phyloP scores from a whole-genome alignment of 2,797 vertebrate genomes.

The Otolemur crassicaudatus region DNA sequence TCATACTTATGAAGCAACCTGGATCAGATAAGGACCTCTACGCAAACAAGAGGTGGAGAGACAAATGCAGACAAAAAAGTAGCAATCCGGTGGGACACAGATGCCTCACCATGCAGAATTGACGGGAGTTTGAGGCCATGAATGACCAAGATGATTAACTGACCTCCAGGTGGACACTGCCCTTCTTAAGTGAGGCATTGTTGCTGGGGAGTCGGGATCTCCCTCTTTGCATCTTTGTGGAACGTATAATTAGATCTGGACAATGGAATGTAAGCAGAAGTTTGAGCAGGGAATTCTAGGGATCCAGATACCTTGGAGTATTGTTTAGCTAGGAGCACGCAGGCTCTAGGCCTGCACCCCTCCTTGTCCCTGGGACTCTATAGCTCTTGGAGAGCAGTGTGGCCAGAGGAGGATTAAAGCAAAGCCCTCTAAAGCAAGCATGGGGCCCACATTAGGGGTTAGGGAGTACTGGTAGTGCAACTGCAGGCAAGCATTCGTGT shows the following conservation, averaged over 20 bases:
- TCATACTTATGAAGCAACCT: not conserved
- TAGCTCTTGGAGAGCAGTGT: not conserved
- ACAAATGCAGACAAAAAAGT: not conserved
- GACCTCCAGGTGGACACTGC: not conserved
- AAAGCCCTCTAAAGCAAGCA: not conserved
- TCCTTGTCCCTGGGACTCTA: not conserved
- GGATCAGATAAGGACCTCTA: not conserved
- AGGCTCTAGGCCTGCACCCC: not conserved
- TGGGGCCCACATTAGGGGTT: not conserved
- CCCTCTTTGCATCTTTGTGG: not conserved
- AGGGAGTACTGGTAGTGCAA: not conserved
- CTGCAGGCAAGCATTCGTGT: not conserved
- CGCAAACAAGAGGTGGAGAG: not conserved
- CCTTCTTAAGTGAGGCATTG: not conserved
- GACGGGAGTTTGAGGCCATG: not conserved
- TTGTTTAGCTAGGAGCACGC: fast-evolving
- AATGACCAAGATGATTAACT: not conserved
- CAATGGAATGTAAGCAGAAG: not conserved
- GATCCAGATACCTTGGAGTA: not conserved
- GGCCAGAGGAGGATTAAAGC: not conserved
- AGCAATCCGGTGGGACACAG: not conserved
- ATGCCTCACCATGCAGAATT: fast-evolving
- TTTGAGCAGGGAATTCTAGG: not conserved
- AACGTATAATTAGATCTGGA: not conserved
- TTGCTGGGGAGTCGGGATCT: not conserved